Percentiles rank a stretch among this genome's conserved stretches.
Evolutionary conservation across 2,113 vertebrate species (phyloP).

Genomic region (Ammodytes marinus): DNA sequence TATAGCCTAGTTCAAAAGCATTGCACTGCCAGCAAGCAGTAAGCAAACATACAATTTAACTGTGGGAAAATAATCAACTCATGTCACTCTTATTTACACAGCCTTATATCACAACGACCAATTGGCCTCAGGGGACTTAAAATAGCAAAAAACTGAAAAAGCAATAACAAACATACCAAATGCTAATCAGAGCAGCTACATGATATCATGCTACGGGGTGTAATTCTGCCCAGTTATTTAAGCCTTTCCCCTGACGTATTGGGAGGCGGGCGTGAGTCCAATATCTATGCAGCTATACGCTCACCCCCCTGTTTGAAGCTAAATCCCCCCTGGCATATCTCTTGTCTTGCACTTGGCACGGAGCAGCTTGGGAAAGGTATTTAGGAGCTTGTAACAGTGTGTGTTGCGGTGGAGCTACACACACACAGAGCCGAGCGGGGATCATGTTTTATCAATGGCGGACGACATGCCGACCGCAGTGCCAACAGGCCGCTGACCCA

Average conservation of each 20-base stretch:
- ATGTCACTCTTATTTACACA: too few relatives aligned
- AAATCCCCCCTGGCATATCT: constrained; percentile 60
- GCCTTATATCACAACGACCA: too few relatives aligned
- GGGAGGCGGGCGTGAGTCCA: constrained; percentile 35
- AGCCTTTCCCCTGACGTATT: constrained; percentile 5
- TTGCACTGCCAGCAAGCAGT: not conserved
- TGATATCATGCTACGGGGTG: constrained; percentile 1
- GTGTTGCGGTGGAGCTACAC: constrained; percentile 39
- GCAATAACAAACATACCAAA: constrained; percentile 8
- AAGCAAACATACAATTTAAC: not conserved
- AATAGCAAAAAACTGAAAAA: constrained; percentile 3
- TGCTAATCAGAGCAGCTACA: constrained; percentile 21
- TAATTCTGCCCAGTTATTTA: constrained; percentile 27
- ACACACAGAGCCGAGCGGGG: constrained; percentile 44
- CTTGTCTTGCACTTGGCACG: constrained; percentile 54
- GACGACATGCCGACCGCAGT: constrained; percentile 23
- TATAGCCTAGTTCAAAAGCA: constrained; percentile 2
- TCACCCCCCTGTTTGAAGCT: constrained; percentile 39
- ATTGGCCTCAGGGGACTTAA: too few relatives aligned
- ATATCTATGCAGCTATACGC: constrained; percentile 16
- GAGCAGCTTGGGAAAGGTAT: constrained; percentile 55
- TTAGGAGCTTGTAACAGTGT: constrained; percentile 53
- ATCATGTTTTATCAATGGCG: constrained; percentile 69
- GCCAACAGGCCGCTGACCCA: constrained; percentile 26
- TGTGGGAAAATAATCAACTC: constrained; percentile 5